Conservation (phyloP, 2,113 vertebrate genomes). For the Ceuthmochares aereus region DNA sequence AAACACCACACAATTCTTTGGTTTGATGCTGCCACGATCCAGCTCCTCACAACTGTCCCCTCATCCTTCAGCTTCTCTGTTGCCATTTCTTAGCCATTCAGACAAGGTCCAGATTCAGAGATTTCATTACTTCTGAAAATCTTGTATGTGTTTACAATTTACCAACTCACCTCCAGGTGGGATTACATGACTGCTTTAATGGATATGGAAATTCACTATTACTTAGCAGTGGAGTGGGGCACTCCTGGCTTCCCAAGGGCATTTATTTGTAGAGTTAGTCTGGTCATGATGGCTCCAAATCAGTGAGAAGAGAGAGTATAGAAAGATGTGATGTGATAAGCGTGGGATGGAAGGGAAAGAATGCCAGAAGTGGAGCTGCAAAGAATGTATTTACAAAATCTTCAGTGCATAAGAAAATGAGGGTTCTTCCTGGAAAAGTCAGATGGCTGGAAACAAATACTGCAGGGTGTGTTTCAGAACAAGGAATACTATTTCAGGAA, state of each 20-base stretch:
- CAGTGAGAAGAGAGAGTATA: neutral
- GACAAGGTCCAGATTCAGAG: neutral
- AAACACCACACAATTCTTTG: neutral
- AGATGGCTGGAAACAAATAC: neutral
- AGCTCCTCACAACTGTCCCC: neutral
- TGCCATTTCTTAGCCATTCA: neutral
- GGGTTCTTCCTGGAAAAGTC: slow-evolving; percentile 30
- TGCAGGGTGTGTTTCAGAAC: slow-evolving; percentile 22
- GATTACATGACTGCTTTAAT: slow-evolving; percentile 9
- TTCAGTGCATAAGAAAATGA: neutral
- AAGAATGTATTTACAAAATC: slow-evolving; percentile 54
- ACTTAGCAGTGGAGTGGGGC: neutral
- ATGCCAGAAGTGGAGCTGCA: slow-evolving; percentile 45
- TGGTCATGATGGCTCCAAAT: slow-evolving; percentile 42
- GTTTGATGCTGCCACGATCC: neutral
- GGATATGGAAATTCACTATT: neutral
- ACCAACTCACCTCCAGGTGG: slow-evolving; percentile 11
- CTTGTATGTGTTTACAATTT: neutral
- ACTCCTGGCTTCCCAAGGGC: neutral
- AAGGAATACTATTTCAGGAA: slow-evolving; percentile 15
- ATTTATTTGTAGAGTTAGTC: slow-evolving; percentile 36
- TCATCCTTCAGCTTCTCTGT: neutral
- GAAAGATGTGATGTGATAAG: slow-evolving; percentile 29
- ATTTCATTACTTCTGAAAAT: neutral
- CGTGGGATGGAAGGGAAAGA: slow-evolving; percentile 59